Base-by-base conservation (phyloP, 1,140 invertebrate species). In the Brachionus manjavacas region DNA sequence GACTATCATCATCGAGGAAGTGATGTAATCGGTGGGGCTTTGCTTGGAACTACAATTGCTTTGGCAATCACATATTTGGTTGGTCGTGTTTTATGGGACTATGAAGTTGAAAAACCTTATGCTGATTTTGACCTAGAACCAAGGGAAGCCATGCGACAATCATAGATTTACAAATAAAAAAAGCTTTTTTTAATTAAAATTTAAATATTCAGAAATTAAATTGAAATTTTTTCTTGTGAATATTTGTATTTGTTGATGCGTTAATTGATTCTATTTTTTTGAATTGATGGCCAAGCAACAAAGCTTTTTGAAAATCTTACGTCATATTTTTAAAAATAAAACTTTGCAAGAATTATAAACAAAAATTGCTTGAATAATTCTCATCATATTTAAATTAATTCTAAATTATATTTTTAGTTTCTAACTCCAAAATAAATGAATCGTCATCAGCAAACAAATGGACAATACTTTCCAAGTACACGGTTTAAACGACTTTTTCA, bases 1-100 rank as follows among this genome's bases (percentile, higher is more conserved):
- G 93, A 97, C 90, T 95, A 96, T 89, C 96, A 96, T 89, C 95
- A 97, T 89, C 95, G 96, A 87, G 96, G 94, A 94, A 94, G 93
- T 86, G 93, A 94, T 88, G 93, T 94, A 4, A 87, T 93, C 7
- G 90, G 91, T 83, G 93, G 93, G n/a, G 88, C 90, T 14, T 84
- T 90, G 55, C 89, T 93, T 83, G 93, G 93, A 31, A 64, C 35
- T 6, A 68, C 41, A 12, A 68, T 81, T 39, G 79, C 52, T 12
- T 9, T 81, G 3, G 35, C 41, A 23, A 64, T 81, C 14, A 81
- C 79, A 14, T 81, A 39, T 25, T 81, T 81, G 2, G 79, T 81
- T 35, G 79, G 79, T 14, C 49, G 79, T 1, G 79, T 81, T 41
- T 68, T 81, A 41, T 81, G 79, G 79, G 79, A 81, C 12, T 81